phyloP scores from a whole-genome alignment of 2,113 vertebrate genomes.

The Australoheros scitulus region DNA sequence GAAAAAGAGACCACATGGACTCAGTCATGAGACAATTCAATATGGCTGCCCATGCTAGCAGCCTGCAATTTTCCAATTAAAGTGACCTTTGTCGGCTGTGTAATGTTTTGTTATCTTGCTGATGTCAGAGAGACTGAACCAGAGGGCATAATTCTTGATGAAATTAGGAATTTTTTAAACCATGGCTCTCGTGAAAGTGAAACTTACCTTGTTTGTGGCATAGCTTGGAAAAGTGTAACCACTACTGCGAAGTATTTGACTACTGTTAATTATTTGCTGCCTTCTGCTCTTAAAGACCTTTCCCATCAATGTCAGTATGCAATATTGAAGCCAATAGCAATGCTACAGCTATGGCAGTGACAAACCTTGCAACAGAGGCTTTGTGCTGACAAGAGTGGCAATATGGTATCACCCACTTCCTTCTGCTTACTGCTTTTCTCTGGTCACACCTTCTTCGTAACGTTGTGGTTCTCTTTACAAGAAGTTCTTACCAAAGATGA shows the following conservation, averaged over 20 bases:
- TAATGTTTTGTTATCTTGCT: not conserved
- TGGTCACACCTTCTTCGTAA: conserved; percentile 75
- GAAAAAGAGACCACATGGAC: conserved; percentile 49
- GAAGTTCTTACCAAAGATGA: conserved; percentile 77
- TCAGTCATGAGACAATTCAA: conserved; percentile 65
- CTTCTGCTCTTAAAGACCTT: conserved; percentile 12
- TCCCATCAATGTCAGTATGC: not conserved
- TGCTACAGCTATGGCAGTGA: conserved; percentile 8
- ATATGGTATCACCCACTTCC: conserved; percentile 74
- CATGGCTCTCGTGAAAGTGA: not conserved
- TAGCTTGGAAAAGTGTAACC: not conserved
- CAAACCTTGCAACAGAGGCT: conserved; percentile 71
- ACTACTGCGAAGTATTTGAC: not conserved
- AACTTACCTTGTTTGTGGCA: not conserved
- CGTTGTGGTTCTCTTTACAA: conserved; percentile 78
- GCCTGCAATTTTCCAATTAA: not conserved
- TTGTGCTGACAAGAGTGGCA: conserved; percentile 65
- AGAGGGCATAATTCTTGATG: not conserved
- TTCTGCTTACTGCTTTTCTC: conserved; percentile 70
- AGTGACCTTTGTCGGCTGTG: conserved; percentile 26
- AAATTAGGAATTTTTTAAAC: not conserved
- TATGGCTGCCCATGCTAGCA: conserved; percentile 46
- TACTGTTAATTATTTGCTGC: not conserved
- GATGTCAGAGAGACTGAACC: not conserved
- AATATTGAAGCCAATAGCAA: conserved; percentile 1